A percentile compares a stretch with the other conserved stretches of the same genome.
Conservation (phyloP, 23 tunicate species). For the Phallusia fumigata region DNA sequence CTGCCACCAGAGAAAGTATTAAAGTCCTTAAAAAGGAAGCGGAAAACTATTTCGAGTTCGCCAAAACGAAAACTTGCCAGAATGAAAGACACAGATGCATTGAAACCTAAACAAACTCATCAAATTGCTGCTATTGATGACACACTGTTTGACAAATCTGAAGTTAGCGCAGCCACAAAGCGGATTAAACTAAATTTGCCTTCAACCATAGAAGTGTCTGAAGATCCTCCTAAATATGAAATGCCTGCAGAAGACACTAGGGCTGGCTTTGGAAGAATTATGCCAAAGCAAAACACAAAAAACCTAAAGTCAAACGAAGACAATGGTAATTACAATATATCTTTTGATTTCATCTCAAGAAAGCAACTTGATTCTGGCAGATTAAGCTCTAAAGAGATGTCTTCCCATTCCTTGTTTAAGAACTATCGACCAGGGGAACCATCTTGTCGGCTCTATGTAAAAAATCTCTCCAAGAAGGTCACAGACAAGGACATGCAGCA, state of each 20-base stretch:
- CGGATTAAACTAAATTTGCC: conserved; percentile 15
- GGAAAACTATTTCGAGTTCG: not conserved
- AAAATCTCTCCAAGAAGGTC: conserved; percentile 69
- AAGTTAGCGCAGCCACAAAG: conserved; percentile 6
- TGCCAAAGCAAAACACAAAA: not conserved
- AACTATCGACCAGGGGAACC: conserved; percentile 63
- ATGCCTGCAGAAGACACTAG: not conserved
- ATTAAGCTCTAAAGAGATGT: conserved; percentile 36
- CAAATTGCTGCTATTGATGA: not conserved
- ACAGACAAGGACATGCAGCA: conserved; percentile 76
- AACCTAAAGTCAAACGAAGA: conserved; percentile 3
- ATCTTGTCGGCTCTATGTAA: conserved; percentile 68
- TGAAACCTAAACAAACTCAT: not conserved
- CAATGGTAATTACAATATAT: not conserved
- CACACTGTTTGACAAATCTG: conserved; percentile 4
- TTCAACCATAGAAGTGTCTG: conserved; percentile 13
- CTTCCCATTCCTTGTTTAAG: conserved; percentile 35
- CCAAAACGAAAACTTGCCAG: conserved; percentile 25
- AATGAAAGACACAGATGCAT: not conserved
- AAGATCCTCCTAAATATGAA: not conserved
- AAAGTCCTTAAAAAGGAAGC: conserved; percentile 20
- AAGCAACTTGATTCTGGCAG: conserved; percentile 50
- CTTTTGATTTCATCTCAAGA: conserved; percentile 51
- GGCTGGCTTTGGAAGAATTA: conserved; percentile 61
- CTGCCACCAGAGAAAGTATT: conserved; percentile 23